These are phyloP conservation scores for Smittia aterrima DNA, from an alignment of 2,888 invertebrate genomes.

Conservation along the genomic window DNA sequence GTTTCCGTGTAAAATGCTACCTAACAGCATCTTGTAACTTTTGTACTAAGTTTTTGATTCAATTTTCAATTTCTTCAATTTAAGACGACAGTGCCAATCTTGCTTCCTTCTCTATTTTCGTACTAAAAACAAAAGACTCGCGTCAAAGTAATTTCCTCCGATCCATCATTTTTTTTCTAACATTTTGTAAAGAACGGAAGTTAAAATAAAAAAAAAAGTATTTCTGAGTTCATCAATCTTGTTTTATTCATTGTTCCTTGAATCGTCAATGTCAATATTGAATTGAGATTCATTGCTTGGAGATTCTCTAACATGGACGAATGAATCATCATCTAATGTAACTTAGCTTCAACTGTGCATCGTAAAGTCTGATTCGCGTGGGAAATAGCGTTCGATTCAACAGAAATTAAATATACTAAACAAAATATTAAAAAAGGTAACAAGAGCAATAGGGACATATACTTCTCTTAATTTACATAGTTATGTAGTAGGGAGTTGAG, in stretches of 20 bases:
- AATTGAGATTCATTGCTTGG: not conserved
- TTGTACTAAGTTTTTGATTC: not conserved
- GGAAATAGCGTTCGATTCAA: too few species aligned
- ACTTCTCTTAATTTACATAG: too few species aligned
- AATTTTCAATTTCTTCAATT: not conserved
- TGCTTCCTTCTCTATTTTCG: not conserved
- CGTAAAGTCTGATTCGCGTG: too few species aligned
- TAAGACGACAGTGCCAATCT: not conserved
- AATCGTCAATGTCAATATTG: not conserved
- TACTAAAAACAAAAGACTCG: not conserved
- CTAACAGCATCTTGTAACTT: not conserved
- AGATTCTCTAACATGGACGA: too few species aligned
- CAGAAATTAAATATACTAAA: too few species aligned
- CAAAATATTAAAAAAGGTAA: too few species aligned
- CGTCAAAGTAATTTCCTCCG: not conserved
- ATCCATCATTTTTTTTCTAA: not conserved
- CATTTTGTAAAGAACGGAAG: not conserved
- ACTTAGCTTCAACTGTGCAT: too few species aligned
- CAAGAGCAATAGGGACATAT: too few species aligned
- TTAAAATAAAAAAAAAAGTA: not conserved
- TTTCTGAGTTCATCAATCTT: not conserved
- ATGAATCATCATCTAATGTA: too few species aligned
- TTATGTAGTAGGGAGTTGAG: too few species aligned
- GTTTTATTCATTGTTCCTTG: not conserved
- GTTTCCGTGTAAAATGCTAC: slow-evolving; percentile 29